Percentiles rank a stretch among this genome's conserved stretches.
phyloP scores from a whole-genome alignment of 2,888 invertebrate genomes.

The Drosophila emarginata region DNA sequence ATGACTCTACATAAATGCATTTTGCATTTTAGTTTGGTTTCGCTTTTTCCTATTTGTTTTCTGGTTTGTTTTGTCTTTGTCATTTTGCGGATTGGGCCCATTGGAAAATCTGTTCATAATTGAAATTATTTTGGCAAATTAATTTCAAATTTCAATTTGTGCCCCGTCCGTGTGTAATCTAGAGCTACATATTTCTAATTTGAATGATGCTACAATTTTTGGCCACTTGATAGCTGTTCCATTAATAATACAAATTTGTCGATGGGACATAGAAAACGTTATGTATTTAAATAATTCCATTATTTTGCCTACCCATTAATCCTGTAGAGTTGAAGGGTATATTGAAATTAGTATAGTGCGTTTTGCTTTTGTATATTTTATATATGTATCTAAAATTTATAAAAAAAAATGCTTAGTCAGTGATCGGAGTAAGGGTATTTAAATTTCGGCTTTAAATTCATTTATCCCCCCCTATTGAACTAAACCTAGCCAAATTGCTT shows the following conservation, averaged over 20 bases:
- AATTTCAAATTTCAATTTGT: slow-evolving; percentile 46
- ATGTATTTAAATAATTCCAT: slow-evolving; percentile 2
- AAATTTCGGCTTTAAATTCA: slow-evolving; percentile 2
- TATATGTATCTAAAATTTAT: too few relatives aligned
- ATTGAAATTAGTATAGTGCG: too few relatives aligned
- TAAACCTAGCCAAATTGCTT: slow-evolving; percentile 42
- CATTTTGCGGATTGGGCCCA: background rate
- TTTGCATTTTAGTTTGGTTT: background rate
- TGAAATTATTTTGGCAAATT: slow-evolving; percentile 59
- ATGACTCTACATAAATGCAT: background rate
- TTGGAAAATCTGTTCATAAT: slow-evolving; percentile 59
- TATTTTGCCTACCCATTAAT: background rate
- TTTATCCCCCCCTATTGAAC: slow-evolving; percentile 12
- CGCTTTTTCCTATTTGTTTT: slow-evolving; percentile 7
- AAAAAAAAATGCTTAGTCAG: too few relatives aligned
- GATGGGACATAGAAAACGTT: background rate
- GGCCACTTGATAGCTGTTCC: slow-evolving; percentile 29
- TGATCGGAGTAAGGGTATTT: too few relatives aligned
- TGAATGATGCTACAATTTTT: slow-evolving; percentile 36
- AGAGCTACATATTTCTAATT: slow-evolving; percentile 33
- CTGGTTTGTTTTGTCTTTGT: background rate
- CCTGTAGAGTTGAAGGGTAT: background rate
- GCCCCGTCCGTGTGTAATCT: slow-evolving; percentile 15
- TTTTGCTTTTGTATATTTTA: too few relatives aligned
- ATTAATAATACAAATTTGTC: slow-evolving; percentile 53